Evolutionary conservation across 2,113 vertebrate genomes (phyloP).

Genomic region (Manacus vitellinus): DNA sequence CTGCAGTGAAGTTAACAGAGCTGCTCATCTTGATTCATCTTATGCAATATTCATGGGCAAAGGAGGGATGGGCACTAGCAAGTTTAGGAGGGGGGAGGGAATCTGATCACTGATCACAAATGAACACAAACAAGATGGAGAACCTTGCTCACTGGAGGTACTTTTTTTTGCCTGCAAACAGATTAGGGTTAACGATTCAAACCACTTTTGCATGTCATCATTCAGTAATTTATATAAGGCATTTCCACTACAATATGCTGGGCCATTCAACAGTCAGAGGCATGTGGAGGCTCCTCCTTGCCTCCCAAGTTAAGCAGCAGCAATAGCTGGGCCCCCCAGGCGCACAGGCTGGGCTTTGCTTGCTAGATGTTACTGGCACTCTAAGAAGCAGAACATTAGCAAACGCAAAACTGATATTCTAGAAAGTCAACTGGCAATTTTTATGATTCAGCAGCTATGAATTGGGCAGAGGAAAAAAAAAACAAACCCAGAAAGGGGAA

Average conservation of each 20-base stretch:
- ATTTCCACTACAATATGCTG: conserved; percentile 54
- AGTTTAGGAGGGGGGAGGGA: conserved; percentile 30
- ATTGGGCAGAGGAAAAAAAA: conserved; percentile 50
- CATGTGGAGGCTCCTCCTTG: background rate
- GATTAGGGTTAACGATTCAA: conserved; percentile 36
- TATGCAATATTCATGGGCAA: conserved; percentile 49
- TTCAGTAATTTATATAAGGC: conserved; percentile 63
- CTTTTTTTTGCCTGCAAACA: conserved; percentile 65
- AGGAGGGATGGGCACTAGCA: conserved; percentile 20
- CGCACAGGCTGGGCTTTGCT: background rate
- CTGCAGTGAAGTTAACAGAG: background rate
- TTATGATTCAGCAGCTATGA: conserved; percentile 54
- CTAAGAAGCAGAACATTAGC: conserved; percentile 54
- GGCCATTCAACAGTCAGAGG: conserved; percentile 29
- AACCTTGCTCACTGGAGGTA: conserved; percentile 57
- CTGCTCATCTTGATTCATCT: background rate
- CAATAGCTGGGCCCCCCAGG: conserved; percentile 18
- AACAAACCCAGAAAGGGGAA: conserved; percentile 35
- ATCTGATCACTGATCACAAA: conserved; percentile 40
- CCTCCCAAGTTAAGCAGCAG: conserved; percentile 28
- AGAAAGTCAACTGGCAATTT: conserved; percentile 52
- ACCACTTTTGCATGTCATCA: conserved; percentile 37
- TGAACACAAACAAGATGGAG: conserved; percentile 34
- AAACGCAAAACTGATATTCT: conserved; percentile 49
- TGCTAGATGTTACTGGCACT: conserved; percentile 48